Percentiles rank a stretch among this genome's conserved stretches.
Evolutionary conservation across 2,113 vertebrate species (phyloP).

Genomic region (Anseranas semipalmata): DNA sequence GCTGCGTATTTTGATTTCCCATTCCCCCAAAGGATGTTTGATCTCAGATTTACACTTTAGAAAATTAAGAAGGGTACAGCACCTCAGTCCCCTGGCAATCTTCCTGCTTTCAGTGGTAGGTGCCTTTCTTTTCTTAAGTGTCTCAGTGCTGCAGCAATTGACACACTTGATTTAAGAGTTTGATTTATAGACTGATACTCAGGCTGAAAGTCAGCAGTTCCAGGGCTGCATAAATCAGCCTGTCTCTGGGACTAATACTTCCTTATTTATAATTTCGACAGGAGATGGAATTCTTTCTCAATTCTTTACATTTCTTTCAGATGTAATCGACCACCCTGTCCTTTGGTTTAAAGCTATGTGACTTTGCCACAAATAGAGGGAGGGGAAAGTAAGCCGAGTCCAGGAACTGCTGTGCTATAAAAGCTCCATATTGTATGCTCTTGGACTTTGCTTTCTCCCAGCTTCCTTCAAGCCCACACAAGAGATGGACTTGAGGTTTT

Average conservation of each 20-base stretch:
- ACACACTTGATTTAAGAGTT: slow-evolving; percentile 65
- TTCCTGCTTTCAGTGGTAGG: slow-evolving; percentile 55
- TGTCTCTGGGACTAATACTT: slow-evolving; percentile 70
- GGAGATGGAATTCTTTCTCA: slow-evolving; percentile 72
- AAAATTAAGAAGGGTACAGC: slow-evolving; percentile 41
- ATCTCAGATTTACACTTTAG: slow-evolving; percentile 66
- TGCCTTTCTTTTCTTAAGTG: slow-evolving; percentile 23
- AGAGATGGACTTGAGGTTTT: slow-evolving; percentile 72
- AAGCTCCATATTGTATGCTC: slow-evolving; percentile 73
- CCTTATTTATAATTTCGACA: slow-evolving; percentile 67
- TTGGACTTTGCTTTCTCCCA: slow-evolving; percentile 70
- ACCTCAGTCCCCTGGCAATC: slow-evolving; percentile 49
- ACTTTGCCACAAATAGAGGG: slow-evolving; percentile 71
- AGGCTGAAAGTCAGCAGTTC: slow-evolving; percentile 69
- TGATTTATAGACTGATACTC: slow-evolving; percentile 73
- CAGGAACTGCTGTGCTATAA: slow-evolving; percentile 65
- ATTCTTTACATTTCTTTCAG: slow-evolving; percentile 70
- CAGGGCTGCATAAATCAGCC: slow-evolving; percentile 67
- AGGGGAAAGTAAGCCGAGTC: slow-evolving; percentile 45
- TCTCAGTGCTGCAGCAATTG: slow-evolving; percentile 13
- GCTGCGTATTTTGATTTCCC: slow-evolving; percentile 58
- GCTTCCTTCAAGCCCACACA: slow-evolving; percentile 70
- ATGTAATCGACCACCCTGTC: slow-evolving; percentile 69
- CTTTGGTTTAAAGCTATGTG: slow-evolving; percentile 72
- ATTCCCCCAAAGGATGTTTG: slow-evolving; percentile 44